These are phyloP conservation scores for Steinernema hermaphroditum DNA, from an alignment of 2,888 invertebrate genomes.

Conservation along the genomic window DNA sequence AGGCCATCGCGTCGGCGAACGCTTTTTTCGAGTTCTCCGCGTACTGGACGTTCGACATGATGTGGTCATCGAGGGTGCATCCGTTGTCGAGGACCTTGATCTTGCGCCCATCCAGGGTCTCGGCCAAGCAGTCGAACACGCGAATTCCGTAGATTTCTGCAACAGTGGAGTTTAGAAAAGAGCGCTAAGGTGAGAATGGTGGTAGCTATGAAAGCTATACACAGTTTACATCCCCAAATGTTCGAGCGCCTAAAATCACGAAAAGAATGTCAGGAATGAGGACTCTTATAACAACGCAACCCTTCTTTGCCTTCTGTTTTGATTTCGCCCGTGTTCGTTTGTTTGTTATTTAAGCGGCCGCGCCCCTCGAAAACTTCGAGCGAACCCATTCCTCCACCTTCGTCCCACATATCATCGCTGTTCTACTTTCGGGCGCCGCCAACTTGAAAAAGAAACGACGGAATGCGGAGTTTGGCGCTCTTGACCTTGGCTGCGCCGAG, in stretches of 20 bases:
- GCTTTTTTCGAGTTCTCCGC: constrained; percentile 41
- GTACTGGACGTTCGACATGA: constrained; percentile 45
- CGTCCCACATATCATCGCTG: constrained; percentile 31
- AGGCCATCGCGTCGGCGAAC: constrained; percentile 47
- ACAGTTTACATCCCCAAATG: no score
- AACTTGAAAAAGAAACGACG: constrained; percentile 25
- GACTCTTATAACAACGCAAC: no score
- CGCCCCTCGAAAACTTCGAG: constrained; percentile 13
- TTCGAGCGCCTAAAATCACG: no score
- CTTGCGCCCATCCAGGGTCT: constrained; percentile 41
- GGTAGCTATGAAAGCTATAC: no score
- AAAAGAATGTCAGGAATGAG: no score
- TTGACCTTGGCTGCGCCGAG: constrained; percentile 22
- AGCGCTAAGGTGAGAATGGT: no score
- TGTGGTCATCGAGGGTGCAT: constrained; percentile 43
- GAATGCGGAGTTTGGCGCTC: neutral
- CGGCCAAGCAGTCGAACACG: constrained; percentile 46
- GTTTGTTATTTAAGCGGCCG: constrained; percentile 18
- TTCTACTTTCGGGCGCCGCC: constrained; percentile 23
- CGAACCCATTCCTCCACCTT: constrained; percentile 10
- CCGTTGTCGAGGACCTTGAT: constrained; percentile 48
- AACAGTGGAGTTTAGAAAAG: neutral
- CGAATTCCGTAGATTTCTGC: constrained; percentile 48
- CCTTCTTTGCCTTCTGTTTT: neutral
- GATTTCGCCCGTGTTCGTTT: neutral